A percentile compares a stretch with the other conserved stretches of the same genome.
Conservation (phyloP, 2,888 invertebrate genomes). For the Heliconius hortense region DNA sequence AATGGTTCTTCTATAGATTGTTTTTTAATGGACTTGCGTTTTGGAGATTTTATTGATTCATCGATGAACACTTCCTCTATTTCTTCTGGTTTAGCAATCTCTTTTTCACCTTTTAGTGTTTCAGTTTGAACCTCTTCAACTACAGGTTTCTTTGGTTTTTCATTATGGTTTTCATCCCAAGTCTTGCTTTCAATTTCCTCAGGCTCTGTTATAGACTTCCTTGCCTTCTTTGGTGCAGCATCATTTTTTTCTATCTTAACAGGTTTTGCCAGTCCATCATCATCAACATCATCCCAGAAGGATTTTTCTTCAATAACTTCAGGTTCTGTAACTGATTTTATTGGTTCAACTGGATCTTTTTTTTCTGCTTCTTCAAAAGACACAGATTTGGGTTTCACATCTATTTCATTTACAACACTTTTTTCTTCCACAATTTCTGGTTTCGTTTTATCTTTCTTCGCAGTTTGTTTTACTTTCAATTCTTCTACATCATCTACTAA, state of each 20-base stretch:
- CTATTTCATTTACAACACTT: slow-evolving; percentile 56
- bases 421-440: slow-evolving; percentile 59
- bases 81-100: slow-evolving; percentile 63
- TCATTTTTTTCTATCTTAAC: slow-evolving; percentile 55
- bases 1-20: slow-evolving; percentile 71
- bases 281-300: slow-evolving; percentile 63
- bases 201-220: slow-evolving; percentile 59
- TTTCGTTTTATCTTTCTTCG: slow-evolving; percentile 57
- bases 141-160: slow-evolving; percentile 56
- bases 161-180: slow-evolving; percentile 72
- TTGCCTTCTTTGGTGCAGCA: slow-evolving; percentile 52
- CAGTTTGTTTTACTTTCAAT: slow-evolving; percentile 51
- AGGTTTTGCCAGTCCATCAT: slow-evolving; percentile 51
- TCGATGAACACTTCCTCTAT: slow-evolving; percentile 66
- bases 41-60: slow-evolving; percentile 64
- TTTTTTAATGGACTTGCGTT: slow-evolving; percentile 75
- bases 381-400: slow-evolving; percentile 58
- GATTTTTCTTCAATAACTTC: slow-evolving; percentile 59
- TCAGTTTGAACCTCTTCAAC: slow-evolving; percentile 60
- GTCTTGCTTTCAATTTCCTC: slow-evolving; percentile 64
- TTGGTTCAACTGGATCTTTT: slow-evolving; percentile 57
- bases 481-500: slow-evolving; percentile 57
- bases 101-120: slow-evolving; percentile 60
- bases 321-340: slow-evolving; percentile 56
- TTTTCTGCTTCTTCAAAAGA: slow-evolving; percentile 48